Evolutionary conservation across 2,797 vertebrate genomes (phyloP).

Genomic region (Aulostomus chinensis): DNA sequence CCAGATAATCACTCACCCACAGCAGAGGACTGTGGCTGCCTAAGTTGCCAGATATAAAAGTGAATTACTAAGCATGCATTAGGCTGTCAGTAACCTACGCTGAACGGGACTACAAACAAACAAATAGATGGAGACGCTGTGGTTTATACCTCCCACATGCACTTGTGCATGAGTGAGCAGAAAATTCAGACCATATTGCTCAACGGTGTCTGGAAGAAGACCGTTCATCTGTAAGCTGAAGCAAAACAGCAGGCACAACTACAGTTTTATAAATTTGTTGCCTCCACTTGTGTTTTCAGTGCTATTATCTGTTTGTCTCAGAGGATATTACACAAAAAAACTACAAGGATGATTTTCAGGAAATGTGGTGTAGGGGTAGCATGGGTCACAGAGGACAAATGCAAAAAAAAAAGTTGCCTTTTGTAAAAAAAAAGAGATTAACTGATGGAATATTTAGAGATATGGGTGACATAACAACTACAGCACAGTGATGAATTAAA

Average conservation of each 20-base stretch:
- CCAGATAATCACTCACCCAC: conserved; percentile 45
- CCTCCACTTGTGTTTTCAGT: no score
- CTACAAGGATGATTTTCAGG: no score
- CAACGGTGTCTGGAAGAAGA: conserved; percentile 46
- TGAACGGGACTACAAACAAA: conserved; percentile 55
- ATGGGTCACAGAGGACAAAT: no score
- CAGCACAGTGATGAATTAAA: no score
- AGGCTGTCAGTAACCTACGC: conserved; percentile 48
- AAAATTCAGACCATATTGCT: conserved; percentile 66
- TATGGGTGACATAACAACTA: no score
- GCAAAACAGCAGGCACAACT: conserved; percentile 19
- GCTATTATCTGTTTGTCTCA: no score
- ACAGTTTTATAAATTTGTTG: conserved; percentile 6
- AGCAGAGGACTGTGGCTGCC: conserved; percentile 23
- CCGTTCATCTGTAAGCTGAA: conserved; percentile 25
- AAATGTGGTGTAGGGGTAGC: no score
- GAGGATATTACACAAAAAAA: no score
- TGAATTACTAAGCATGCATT: conserved; percentile 45
- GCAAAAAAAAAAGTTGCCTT: no score
- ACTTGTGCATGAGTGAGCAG: conserved; percentile 70
- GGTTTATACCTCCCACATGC: conserved; percentile 60
- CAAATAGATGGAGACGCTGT: conserved; percentile 49
- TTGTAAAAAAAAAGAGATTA: no score
- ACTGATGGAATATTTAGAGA: no score
- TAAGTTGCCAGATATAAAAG: conserved; percentile 40